Conservation (phyloP, 2,888 invertebrate species). For the Clepsis dumicolana region DNA sequence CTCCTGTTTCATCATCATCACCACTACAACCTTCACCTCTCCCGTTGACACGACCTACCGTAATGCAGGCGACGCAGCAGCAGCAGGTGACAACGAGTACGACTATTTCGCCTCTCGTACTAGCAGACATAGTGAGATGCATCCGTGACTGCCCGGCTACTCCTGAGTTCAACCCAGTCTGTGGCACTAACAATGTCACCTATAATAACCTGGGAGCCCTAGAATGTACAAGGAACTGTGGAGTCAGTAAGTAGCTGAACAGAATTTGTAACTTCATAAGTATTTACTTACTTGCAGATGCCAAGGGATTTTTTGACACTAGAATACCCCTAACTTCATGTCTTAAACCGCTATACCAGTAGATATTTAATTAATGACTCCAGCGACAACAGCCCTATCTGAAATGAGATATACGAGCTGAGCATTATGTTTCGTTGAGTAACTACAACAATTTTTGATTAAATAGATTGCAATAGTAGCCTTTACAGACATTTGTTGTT, state of each 20-base stretch:
- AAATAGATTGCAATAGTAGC: not conserved
- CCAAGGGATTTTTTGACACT: no score
- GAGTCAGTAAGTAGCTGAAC: slow-evolving; percentile 66
- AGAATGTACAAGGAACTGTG: slow-evolving; percentile 71
- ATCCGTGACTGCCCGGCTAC: slow-evolving; percentile 63
- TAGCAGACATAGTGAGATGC: slow-evolving; percentile 49
- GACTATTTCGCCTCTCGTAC: not conserved
- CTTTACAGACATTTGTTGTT: not conserved
- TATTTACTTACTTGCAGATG: no score
- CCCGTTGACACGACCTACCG: no score
- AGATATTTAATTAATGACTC: no score
- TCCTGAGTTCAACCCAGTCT: slow-evolving; percentile 75
- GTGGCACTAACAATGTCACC: slow-evolving; percentile 69
- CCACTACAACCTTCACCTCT: no score
- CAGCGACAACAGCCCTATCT: no score
- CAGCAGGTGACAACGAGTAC: not conserved
- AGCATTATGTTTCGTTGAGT: no score
- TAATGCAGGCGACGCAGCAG: not conserved
- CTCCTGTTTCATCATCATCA: not conserved
- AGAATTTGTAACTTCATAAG: not conserved
- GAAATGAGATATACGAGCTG: no score
- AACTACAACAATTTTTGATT: not conserved
- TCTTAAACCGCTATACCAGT: no score
- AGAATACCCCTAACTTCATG: no score
- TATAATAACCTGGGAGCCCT: slow-evolving; percentile 68